Conservation (phyloP, 30 jellyfish, hydroid and myxozoan species). For the Turritopsis dohrnii region DNA sequence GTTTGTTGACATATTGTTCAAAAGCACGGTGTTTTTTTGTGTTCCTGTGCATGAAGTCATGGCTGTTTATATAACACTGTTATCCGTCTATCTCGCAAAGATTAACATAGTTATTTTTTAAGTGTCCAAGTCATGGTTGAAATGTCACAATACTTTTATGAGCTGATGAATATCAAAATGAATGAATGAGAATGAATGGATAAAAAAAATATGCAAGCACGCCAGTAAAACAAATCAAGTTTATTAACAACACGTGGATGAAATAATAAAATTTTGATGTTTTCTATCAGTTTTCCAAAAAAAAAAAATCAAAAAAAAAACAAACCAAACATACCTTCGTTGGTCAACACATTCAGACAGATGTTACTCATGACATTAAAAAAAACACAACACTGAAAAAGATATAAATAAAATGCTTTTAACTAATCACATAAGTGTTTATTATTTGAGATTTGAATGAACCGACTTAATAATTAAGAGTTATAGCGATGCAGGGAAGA, state of each 20-base stretch:
- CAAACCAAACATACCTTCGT: not conserved
- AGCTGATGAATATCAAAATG: not conserved
- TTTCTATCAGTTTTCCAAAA: not conserved
- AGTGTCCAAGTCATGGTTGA: not conserved
- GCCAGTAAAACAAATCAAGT: too few relatives aligned
- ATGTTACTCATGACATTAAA: not conserved
- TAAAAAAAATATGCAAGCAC: too few relatives aligned
- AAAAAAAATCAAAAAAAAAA: too few relatives aligned
- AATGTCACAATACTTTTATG: not conserved
- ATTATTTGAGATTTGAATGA: not conserved
- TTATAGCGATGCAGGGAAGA: not conserved
- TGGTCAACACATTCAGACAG: not conserved
- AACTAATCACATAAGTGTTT: not conserved
- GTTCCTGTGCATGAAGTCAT: not conserved
- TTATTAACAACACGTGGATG: not conserved
- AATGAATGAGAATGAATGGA: not conserved
- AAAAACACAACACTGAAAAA: not conserved
- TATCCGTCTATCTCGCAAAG: not conserved
- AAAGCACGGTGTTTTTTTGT: not conserved
- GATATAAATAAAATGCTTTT: not conserved
- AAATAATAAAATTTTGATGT: not conserved
- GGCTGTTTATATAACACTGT: not conserved
- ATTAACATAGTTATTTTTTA: too few relatives aligned
- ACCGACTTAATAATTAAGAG: not conserved
- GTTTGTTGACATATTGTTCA: not conserved